phyloP scores from a whole-genome alignment of 2,888 invertebrate species.

The Coelinius sp. region DNA sequence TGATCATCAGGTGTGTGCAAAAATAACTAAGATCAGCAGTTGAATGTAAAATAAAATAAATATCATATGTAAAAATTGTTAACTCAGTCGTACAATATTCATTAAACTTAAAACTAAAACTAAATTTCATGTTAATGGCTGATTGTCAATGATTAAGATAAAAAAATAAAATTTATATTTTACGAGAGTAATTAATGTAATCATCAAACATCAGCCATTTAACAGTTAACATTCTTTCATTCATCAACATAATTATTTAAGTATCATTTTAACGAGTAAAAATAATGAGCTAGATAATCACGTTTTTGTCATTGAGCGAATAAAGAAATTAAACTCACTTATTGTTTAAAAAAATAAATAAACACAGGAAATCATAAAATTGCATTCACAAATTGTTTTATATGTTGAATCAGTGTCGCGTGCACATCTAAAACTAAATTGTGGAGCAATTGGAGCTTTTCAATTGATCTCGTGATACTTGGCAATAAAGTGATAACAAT shows the following conservation, averaged over 20 bases:
- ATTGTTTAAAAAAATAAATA: background rate
- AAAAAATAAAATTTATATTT: constrained; percentile 14
- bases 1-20: constrained; percentile 33
- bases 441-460: constrained; percentile 19
- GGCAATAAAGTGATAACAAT: constrained; percentile 22
- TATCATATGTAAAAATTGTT: constrained; percentile 4
- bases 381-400: constrained; percentile 10
- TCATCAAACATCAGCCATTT: constrained; percentile 12
- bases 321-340: no score
- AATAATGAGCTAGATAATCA: constrained; percentile 5
- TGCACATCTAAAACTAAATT: constrained; percentile 44
- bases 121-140: background rate
- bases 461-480: constrained; percentile 4
- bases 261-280: background rate
- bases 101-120: constrained; percentile 28
- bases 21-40: constrained; percentile 10
- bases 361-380: background rate
- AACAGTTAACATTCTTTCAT: constrained; percentile 7
- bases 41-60: background rate
- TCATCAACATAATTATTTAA: background rate
- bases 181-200: background rate
- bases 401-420: constrained; percentile 36
- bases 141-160: background rate
- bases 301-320: background rate
- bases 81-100: constrained; percentile 44